phyloP scores from a whole-genome alignment of 2,113 vertebrate genomes.

The human (Homo sapiens) region DNA sequence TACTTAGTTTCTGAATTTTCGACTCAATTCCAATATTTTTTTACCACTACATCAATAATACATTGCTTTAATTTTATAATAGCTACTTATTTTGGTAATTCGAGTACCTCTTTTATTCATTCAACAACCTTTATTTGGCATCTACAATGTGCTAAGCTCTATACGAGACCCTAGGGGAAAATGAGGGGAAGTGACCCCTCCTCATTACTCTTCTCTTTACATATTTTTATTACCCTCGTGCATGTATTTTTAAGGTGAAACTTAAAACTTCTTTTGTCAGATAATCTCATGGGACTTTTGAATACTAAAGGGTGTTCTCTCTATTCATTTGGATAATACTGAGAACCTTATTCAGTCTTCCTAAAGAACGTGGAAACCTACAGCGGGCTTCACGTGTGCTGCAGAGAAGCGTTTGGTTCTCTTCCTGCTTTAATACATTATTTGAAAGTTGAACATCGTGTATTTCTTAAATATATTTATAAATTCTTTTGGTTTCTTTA shows the following conservation, averaged over 20 bases:
- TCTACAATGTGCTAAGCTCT: background rate
- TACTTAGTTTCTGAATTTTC: background rate
- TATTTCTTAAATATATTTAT: background rate
- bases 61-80: background rate
- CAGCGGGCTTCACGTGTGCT: background rate
- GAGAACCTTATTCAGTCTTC: background rate
- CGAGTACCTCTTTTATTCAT: too few relatives aligned
- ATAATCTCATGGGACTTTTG: background rate
- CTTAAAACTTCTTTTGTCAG: background rate
- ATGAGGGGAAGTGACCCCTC: too few relatives aligned
- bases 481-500: background rate
- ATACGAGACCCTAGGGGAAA: background rate
- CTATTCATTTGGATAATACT: background rate
- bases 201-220: background rate
- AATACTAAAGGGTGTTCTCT: background rate
- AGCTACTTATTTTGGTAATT: background rate
- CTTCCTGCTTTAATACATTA: rapidly evolving
- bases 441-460: background rate
- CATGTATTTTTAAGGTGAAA: background rate
- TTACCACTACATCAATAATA: background rate
- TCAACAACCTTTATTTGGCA: background rate
- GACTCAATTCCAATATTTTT: background rate
- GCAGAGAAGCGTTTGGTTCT: background rate
- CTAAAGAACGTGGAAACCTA: background rate
- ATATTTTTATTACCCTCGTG: background rate